Evolutionary conservation across 2,888 invertebrate genomes (phyloP).

Genomic region (Erynnis tages): DNA sequence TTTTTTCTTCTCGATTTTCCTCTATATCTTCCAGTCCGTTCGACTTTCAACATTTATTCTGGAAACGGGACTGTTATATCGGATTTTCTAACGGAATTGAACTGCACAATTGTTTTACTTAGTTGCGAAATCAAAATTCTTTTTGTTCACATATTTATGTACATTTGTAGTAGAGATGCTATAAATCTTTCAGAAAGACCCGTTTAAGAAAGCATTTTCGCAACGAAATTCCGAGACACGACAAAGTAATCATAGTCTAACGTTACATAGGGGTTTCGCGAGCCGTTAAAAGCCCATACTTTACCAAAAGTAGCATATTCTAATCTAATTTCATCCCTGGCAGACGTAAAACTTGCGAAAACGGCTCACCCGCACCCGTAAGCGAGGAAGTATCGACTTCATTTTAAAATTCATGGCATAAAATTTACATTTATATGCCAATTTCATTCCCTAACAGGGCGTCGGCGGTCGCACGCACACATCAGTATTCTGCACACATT

Average conservation of each 20-base stretch:
- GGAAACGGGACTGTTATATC: not conserved
- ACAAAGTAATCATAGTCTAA: constrained; percentile 29
- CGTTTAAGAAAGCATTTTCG: not conserved
- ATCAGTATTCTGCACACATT: constrained; percentile 77
- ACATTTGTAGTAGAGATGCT: not conserved
- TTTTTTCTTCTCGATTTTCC: constrained; percentile 74
- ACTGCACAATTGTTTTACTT: not conserved
- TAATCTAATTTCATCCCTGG: constrained; percentile 76
- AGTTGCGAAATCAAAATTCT: not conserved
- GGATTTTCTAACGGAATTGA: constrained; percentile 12
- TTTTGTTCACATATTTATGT: not conserved
- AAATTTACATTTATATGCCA: constrained; percentile 82
- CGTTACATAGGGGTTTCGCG: constrained; percentile 34
- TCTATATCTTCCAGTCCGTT: constrained; percentile 54
- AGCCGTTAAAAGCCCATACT: constrained; percentile 63
- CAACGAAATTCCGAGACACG: not conserved
- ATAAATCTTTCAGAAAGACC: not conserved
- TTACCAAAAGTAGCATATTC: constrained; percentile 64
- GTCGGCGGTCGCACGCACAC: constrained; percentile 75
- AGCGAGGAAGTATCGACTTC: constrained; percentile 78
- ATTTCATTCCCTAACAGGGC: constrained; percentile 80
- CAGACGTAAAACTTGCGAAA: constrained; percentile 63
- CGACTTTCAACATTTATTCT: constrained; percentile 8
- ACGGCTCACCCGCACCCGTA: constrained; percentile 57
- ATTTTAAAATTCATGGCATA: constrained; percentile 82